Evolutionary conservation across 2,888 invertebrate species (phyloP), one percentile per base, ranked within the genome.

Genomic region (Macrosiphum euphorbiae): DNA sequence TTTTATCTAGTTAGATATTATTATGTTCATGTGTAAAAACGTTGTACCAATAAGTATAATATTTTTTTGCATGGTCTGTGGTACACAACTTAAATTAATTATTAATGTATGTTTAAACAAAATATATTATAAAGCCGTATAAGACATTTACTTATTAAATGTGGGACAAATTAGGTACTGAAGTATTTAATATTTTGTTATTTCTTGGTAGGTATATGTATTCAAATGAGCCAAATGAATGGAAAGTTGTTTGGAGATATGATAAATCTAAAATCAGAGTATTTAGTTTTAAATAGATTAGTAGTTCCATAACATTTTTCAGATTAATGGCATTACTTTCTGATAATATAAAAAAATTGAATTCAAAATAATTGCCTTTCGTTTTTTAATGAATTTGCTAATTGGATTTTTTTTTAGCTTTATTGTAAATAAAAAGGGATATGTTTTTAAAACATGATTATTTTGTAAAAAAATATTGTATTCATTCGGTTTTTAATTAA

Each of bases 1-100:
- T 84, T 91, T 91, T 84, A 10, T 55, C 13, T 44, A 55, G 91
- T 85, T 86, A 58, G 86, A 58, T 47, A 85, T 44, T 47, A 85
- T 44, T n/a, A 47, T 58, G 13, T 3, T 44, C 10, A 47, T 52
- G 20, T 47, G 24, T 24, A 44, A 44, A 91, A 47, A 58, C 85
- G 47, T 58, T 26, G 24, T 55, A 91, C 47, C 58, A 24, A 91
- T 86, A 91, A n/a, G n/a, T 20, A 50, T 28, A 35, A 90, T 35
- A 84, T 41, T 90, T 24, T 0, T 85, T 8, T n/a, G 24, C 41
- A 20, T 78, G 35, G 26, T 20, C 13, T 52, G 20, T 52, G 44
- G 16, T 50, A 13, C 16, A 84, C 5, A 26, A 28, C 26, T 11
- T n/a, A n/a, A 13, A 50, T 50, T 50, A 13, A 50, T 50, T 26